Conservation (phyloP, 2,797 vertebrate genomes). For the Clarias pachynema region DNA sequence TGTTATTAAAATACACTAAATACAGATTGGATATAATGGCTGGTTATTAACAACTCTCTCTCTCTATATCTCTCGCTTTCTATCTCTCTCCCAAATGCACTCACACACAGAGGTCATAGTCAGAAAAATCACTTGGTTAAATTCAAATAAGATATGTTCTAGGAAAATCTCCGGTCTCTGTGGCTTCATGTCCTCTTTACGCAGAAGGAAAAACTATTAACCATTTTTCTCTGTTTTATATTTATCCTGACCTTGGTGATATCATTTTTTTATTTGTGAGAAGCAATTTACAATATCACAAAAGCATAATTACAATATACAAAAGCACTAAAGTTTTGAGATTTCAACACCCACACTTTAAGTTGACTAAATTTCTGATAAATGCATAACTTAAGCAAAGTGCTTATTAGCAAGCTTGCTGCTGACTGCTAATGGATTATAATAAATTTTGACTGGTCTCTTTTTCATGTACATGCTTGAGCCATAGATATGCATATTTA, state of each 20-base stretch:
- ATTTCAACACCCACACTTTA: neutral
- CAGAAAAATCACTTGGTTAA: neutral
- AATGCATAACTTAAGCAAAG: neutral
- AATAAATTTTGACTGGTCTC: neutral
- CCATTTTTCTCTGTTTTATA: neutral
- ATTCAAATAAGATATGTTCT: neutral
- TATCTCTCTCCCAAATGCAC: neutral
- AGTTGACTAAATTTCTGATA: no score
- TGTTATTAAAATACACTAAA: neutral
- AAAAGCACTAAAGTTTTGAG: neutral
- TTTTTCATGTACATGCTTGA: neutral
- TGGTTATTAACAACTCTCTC: neutral
- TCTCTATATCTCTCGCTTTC: neutral
- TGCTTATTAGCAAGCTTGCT: neutral
- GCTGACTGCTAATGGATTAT: neutral
- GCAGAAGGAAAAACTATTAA: neutral
- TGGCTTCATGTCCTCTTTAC: neutral
- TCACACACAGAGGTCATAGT: neutral
- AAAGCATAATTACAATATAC: no score
- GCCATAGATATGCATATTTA: neutral
- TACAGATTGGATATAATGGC: slow-evolving; percentile 8
- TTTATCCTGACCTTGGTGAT: neutral
- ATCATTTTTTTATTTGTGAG: neutral
- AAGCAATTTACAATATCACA: neutral
- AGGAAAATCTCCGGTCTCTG: neutral